phyloP scores from a whole-genome alignment of 1,140 invertebrate genomes.

The Drosophila eugracilis region DNA sequence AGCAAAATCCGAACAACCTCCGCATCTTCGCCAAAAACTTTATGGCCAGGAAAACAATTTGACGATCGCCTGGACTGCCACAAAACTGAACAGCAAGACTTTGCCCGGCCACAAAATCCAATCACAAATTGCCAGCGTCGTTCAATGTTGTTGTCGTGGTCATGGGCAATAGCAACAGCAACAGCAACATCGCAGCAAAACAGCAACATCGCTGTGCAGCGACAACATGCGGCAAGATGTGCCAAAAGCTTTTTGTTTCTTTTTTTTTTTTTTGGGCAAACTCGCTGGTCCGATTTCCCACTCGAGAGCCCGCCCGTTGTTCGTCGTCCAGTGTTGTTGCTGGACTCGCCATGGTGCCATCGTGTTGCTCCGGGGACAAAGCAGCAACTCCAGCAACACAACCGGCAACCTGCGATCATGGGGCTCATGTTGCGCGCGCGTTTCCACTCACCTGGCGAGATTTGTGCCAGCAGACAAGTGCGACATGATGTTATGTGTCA shows the following conservation, averaged over 20 bases:
- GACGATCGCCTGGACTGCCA: conserved; percentile 23
- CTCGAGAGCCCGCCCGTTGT: conserved; percentile 41
- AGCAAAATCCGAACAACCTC: neutral
- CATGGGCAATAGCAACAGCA: conserved; percentile 29
- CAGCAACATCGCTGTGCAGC: conserved; percentile 26
- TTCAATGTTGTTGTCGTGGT: conserved; percentile 55
- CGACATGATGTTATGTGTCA: conserved; percentile 83
- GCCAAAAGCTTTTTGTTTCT: conserved; percentile 51
- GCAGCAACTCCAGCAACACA: conserved; percentile 19
- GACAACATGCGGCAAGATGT: conserved; percentile 53
- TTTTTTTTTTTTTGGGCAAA: too few relatives aligned
- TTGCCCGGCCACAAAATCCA: conserved; percentile 41
- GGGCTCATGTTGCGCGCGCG: conserved; percentile 77
- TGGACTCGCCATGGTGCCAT: conserved; percentile 42
- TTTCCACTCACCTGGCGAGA: conserved; percentile 82
- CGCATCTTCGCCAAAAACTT: neutral
- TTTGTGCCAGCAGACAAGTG: conserved; percentile 81
- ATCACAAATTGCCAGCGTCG: conserved; percentile 46
- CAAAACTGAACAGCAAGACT: conserved; percentile 15
- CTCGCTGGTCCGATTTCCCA: conserved; percentile 18
- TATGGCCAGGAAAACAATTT: conserved; percentile 40
- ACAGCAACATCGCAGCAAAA: conserved; percentile 28
- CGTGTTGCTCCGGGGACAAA: conserved; percentile 44
- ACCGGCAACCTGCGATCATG: conserved; percentile 43
- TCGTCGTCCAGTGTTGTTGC: conserved; percentile 18